Conservation (phyloP, 2,797 vertebrate genomes). For the Craterocephalus amniculus region DNA sequence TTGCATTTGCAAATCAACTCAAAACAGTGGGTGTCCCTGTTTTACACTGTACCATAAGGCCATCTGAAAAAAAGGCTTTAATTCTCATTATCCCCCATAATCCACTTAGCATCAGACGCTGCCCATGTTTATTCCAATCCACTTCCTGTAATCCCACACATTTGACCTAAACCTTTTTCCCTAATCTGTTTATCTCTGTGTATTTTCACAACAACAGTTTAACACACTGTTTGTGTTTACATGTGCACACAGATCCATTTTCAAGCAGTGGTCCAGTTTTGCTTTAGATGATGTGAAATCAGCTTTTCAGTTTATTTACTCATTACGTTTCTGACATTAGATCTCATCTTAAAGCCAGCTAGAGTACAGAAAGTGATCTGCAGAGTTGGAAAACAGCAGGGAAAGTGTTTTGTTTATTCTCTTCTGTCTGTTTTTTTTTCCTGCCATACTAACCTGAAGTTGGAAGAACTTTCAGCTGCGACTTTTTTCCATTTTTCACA, state of each 20-base stretch:
- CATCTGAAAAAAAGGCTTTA: conserved; percentile 2
- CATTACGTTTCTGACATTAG: neutral
- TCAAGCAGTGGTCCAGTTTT: neutral
- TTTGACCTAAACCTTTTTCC: conserved; percentile 33
- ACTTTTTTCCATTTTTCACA: conserved; percentile 38
- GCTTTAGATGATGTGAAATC: neutral
- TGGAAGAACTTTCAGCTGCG: conserved; percentile 48
- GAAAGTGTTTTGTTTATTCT: conserved; percentile 11
- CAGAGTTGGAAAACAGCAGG: conserved; percentile 22
- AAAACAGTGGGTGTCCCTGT: conserved; percentile 17
- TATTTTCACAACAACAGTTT: conserved; percentile 15
- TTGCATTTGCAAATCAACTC: conserved; percentile 10
- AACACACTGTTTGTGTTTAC: neutral
- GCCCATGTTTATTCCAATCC: conserved; percentile 28
- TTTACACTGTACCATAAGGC: conserved; percentile 3
- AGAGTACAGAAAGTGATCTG: conserved; percentile 12
- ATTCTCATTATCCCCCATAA: conserved; percentile 43
- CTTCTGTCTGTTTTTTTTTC: conserved; percentile 12
- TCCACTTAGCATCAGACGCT: conserved; percentile 48
- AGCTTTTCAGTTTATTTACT: no score
- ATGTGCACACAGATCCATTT: neutral
- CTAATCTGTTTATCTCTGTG: conserved; percentile 28
- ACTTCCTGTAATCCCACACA: conserved; percentile 48
- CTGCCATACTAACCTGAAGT: conserved; percentile 52
- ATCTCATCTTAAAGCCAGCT: neutral